Conservation (phyloP, 2,113 vertebrate genomes). For the Neopipo cinnamomea region DNA sequence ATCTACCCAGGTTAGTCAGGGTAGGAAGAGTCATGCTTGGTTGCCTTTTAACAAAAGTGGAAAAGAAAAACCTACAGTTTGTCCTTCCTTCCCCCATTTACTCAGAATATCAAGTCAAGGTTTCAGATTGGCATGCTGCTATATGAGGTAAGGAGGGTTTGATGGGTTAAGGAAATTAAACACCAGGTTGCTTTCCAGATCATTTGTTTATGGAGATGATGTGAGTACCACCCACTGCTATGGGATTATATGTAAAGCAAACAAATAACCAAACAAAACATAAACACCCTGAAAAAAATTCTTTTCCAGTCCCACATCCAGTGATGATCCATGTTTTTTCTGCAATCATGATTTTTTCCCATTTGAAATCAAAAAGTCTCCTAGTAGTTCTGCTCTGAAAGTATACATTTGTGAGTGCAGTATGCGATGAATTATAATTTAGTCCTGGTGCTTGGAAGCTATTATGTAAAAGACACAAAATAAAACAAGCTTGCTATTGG, state of each 20-base stretch:
- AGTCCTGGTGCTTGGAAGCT: neutral
- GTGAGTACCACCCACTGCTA: neutral
- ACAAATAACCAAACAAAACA: conserved; percentile 5
- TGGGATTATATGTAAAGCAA: conserved; percentile 29
- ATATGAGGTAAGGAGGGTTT: neutral
- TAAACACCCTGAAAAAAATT: neutral
- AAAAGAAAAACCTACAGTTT: conserved; percentile 52
- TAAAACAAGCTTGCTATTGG: neutral
- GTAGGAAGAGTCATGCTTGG: conserved; percentile 54
- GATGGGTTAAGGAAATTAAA: conserved; percentile 21
- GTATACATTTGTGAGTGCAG: neutral
- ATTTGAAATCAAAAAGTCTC: neutral
- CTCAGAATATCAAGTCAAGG: conserved; percentile 27
- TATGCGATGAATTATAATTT: neutral
- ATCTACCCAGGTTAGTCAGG: conserved; percentile 38
- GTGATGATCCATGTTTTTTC: neutral
- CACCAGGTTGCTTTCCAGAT: conserved; percentile 34
- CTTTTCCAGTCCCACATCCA: neutral
- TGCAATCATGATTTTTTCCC: neutral
- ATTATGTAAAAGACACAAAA: neutral
- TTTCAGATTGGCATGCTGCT: conserved; percentile 31
- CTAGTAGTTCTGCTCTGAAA: neutral
- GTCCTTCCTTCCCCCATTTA: neutral
- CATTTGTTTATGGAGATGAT: conserved; percentile 50
- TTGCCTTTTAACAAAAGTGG: conserved; percentile 60